Evolutionary conservation across 1,140 invertebrate genomes (phyloP).

Genomic region (Plutomurus gul): DNA sequence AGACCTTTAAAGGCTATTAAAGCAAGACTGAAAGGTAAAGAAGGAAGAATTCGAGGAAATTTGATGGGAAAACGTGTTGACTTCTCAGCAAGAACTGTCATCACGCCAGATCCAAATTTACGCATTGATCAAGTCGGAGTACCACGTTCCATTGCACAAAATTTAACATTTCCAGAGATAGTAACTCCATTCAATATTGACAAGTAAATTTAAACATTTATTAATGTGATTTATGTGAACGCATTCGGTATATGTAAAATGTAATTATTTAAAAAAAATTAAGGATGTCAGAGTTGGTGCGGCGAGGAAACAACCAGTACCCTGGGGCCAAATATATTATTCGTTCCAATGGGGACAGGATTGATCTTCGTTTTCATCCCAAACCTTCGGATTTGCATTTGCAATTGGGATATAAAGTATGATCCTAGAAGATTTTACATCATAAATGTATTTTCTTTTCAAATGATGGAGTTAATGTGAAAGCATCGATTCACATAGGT

Average conservation of each 20-base stretch:
- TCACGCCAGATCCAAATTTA: slow-evolving; percentile 98
- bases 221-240: background rate
- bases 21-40: slow-evolving; percentile 86
- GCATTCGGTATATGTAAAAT: background rate
- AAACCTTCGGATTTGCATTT: slow-evolving; percentile 98
- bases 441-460: background rate
- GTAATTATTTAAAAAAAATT: slow-evolving; percentile 53
- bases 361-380: slow-evolving; percentile 97
- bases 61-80: slow-evolving; percentile 99
- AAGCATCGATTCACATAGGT: slow-evolving; percentile 63
- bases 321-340: slow-evolving; percentile 99
- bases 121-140: slow-evolving; percentile 99
- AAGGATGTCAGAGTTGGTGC: slow-evolving; percentile 96
- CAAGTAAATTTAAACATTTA: slow-evolving; percentile 60
- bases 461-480: too few relatives aligned
- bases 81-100: slow-evolving; percentile 98
- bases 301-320: slow-evolving; percentile 95
- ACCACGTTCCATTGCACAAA: slow-evolving; percentile 96
- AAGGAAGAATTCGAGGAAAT: slow-evolving; percentile 97
- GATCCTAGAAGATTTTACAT: background rate
- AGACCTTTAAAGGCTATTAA: slow-evolving; percentile 98
- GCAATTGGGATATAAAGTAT: slow-evolving; percentile 91
- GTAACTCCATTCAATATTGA: slow-evolving; percentile 99
- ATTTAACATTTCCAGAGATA: slow-evolving; percentile 98
- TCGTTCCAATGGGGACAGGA: slow-evolving; percentile 96